A percentile compares a stretch with the other conserved stretches of the same genome.
These are phyloP conservation scores for Harlomillsia oculata DNA, from an alignment of 1,140 invertebrate genomes.

Conservation along the genomic window DNA sequence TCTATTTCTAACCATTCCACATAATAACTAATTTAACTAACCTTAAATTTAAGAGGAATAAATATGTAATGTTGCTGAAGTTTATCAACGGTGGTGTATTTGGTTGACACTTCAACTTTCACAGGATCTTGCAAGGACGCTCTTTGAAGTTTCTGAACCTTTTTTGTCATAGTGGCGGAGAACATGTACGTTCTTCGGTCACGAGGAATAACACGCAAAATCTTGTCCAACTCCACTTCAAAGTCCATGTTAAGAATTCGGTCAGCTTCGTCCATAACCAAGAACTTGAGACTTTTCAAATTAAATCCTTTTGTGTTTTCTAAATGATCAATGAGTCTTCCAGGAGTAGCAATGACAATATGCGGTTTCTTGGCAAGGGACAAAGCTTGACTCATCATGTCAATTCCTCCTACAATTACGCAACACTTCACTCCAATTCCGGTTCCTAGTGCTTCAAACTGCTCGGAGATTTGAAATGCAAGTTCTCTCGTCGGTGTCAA, in stretches of 20 bases:
- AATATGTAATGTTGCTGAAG: conserved; percentile 92
- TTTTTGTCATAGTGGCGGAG: conserved; percentile 97
- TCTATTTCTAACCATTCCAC: conserved; percentile 1
- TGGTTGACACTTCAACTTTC: conserved; percentile 89
- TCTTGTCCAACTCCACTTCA: conserved; percentile 91
- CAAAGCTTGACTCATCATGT: conserved; percentile 88
- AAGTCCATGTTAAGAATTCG: conserved; percentile 94
- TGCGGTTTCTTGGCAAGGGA: conserved; percentile 89
- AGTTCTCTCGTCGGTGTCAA: conserved; percentile 94
- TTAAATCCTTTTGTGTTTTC: conserved; percentile 92
- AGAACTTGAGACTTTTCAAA: conserved; percentile 73
- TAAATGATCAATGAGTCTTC: conserved; percentile 77
- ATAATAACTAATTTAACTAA: not conserved
- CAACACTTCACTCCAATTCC: conserved; percentile 86
- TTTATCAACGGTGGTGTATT: conserved; percentile 97
- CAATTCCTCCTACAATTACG: conserved; percentile 95
- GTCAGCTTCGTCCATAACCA: conserved; percentile 96
- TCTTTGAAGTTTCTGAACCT: conserved; percentile 90
- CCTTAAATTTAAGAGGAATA: conserved; percentile 91
- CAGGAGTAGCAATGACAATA: conserved; percentile 86
- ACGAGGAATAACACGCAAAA: conserved; percentile 78
- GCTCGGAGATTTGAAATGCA: conserved; percentile 91
- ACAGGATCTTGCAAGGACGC: conserved; percentile 87
- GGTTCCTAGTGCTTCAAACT: conserved; percentile 81
- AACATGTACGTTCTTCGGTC: conserved; percentile 83